Evolutionary conservation across 2,113 vertebrate species (phyloP).

Genomic region (Varanus salvator): DNA sequence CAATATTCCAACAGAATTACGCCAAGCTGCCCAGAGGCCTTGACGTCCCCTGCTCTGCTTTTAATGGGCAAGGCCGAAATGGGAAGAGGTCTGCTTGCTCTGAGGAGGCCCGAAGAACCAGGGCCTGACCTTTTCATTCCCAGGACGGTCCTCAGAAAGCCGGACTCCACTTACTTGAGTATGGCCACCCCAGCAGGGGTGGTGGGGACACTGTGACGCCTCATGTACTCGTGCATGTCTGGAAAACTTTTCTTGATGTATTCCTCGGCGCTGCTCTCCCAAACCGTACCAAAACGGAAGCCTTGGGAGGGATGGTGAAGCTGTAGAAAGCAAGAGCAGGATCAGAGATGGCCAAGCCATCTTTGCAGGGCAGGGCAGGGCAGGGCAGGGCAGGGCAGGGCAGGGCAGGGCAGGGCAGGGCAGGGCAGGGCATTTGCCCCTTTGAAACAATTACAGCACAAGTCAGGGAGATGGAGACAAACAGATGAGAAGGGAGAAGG

Average conservation of each 20-base stretch:
- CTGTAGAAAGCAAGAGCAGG: slow-evolving; percentile 67
- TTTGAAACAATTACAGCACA: too few relatives aligned
- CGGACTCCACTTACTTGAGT: slow-evolving; percentile 85
- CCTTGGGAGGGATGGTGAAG: slow-evolving; percentile 90
- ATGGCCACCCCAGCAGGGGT: slow-evolving; percentile 86
- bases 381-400: background rate
- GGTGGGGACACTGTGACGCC: slow-evolving; percentile 87
- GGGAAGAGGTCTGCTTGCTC: too few relatives aligned
- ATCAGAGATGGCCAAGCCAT: background rate
- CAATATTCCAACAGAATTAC: too few relatives aligned
- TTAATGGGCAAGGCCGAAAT: too few relatives aligned
- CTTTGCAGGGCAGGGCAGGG: background rate
- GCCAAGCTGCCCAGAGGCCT: too few relatives aligned
- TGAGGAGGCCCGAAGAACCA: background rate
- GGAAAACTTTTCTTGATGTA: slow-evolving; percentile 95
- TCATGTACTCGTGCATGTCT: slow-evolving; percentile 89
- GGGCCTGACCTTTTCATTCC: fast-evolving
- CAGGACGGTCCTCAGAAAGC: too few relatives aligned
- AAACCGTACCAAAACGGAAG: slow-evolving; percentile 90
- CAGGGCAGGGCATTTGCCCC: too few relatives aligned
- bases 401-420: too few relatives aligned
- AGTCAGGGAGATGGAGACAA: background rate
- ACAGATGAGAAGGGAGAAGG: background rate
- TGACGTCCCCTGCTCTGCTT: too few relatives aligned
- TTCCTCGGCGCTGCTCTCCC: slow-evolving; percentile 93